Evolutionary conservation across 2,888 invertebrate genomes (phyloP).

Genomic region (Drepana falcataria): DNA sequence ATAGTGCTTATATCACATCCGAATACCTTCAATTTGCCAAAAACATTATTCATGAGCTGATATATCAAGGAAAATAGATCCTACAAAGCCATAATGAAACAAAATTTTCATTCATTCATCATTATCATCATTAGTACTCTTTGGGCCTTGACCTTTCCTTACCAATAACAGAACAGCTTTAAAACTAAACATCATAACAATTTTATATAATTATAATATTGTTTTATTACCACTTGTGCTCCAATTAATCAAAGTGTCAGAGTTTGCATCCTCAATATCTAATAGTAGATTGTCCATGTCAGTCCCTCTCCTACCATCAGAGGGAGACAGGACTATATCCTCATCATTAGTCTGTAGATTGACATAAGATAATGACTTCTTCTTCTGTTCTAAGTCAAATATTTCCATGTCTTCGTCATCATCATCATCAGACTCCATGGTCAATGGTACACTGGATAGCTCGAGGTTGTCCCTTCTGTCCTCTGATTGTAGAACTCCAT

Average conservation of each 20-base stretch:
- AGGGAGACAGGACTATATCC: conserved; percentile 48
- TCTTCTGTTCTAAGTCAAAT: conserved; percentile 69
- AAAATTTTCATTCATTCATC: no score
- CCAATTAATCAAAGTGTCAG: conserved; percentile 66
- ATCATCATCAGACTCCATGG: conserved; percentile 73
- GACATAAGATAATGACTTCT: conserved; percentile 65
- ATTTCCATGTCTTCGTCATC: conserved; percentile 73
- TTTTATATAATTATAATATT: conserved; percentile 46
- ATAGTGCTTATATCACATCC: background rate
- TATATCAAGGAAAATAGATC: background rate
- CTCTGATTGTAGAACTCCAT: conserved; percentile 69
- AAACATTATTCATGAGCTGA: background rate
- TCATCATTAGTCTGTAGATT: conserved; percentile 63
- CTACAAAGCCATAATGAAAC: no score
- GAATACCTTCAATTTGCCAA: background rate
- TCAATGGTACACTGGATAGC: conserved; percentile 62
- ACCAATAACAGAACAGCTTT: background rate
- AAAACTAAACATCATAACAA: background rate
- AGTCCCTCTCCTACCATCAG: conserved; percentile 28
- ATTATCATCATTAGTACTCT: no score
- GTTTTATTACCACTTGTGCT: conserved; percentile 59
- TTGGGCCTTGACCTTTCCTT: no score
- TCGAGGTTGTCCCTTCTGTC: conserved; percentile 66
- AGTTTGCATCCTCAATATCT: conserved; percentile 61
- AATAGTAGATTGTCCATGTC: conserved; percentile 57